Evolutionary conservation across 2,888 invertebrate genomes (phyloP), one percentile per base, ranked within the genome.

Genomic region (Itoplectis maculator): DNA sequence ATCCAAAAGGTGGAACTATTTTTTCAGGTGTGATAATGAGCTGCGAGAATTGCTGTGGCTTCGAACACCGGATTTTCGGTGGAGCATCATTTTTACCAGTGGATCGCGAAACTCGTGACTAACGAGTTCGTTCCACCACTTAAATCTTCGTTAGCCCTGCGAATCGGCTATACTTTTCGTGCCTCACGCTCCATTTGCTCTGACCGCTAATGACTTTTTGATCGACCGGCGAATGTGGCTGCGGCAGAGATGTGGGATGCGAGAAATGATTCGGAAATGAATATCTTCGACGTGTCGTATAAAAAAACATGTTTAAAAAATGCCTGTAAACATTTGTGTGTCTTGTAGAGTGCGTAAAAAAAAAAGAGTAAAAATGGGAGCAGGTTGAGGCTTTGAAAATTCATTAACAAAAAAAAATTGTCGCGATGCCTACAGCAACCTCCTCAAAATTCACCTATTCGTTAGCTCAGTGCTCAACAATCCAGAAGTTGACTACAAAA

Each of bases 61-160:
- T n/a, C 29, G n/a, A 18, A 13, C 35, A 61, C 40, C 18, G 18
- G 23, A 61, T 61, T 61, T 68, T 68, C 37, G 37, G 11, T 49
- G 5, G 37, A 29, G 20, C 51, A 69, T 40, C 35, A 20, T 54
- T 37, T 37, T 54, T 40, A 9, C 20, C 4, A 2, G 51, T 49
- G 18, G 15, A 9, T 49, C 18, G 35, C 11, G 68, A n/a, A 68
- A 49, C 47, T 11, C 45, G 59, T 65, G 54, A 65, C 15, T 80
- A 73, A 82, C 70, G 81, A 70, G 73, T 68, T 76, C 61, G 81
- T 66, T 61, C 51, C 73, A 79, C 83, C 84, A 84, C 82, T 85
- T 85, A 85, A 84, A 84, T 85, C 83, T 83, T 84, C 84, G 81
- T 85, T 85, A 83, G 81, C n/a, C 18, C 40, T 51, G 29, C 47